Evolutionary conservation across 2,888 invertebrate species (phyloP).

Genomic region (Norana najaformis): DNA sequence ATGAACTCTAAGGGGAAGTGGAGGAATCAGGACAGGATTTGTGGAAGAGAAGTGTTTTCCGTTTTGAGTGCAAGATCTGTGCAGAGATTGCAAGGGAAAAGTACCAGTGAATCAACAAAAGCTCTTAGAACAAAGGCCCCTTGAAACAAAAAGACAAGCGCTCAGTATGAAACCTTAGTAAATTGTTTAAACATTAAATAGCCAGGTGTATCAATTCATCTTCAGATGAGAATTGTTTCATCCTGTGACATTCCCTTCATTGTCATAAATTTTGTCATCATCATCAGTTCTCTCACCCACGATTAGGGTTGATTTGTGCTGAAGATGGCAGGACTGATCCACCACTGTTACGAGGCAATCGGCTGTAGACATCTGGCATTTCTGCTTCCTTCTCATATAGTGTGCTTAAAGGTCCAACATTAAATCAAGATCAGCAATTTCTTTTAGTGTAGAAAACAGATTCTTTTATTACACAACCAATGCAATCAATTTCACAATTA

Average conservation of each 20-base stretch:
- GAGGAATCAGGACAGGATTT: too few relatives aligned
- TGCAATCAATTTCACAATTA: too few relatives aligned
- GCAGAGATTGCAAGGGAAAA: too few relatives aligned
- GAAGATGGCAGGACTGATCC: neutral
- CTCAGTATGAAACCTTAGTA: neutral
- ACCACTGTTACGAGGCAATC: constrained; percentile 14
- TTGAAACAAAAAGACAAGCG: neutral
- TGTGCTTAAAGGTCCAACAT: neutral
- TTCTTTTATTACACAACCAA: too few relatives aligned
- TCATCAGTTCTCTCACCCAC: neutral
- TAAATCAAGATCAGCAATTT: neutral
- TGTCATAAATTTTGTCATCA: neutral
- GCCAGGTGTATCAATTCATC: neutral
- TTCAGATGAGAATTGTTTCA: neutral
- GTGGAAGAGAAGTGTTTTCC: too few relatives aligned
- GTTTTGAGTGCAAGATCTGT: too few relatives aligned
- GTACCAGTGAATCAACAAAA: neutral
- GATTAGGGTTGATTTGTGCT: neutral
- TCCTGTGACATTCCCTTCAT: neutral
- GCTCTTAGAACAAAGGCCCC: neutral
- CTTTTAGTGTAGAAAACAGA: neutral
- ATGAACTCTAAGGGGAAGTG: too few relatives aligned
- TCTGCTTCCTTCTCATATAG: neutral
- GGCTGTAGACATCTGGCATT: neutral
- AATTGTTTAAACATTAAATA: neutral